Conservation (phyloP, 2,113 vertebrate genomes). For the Archocentrus centrarchus region DNA sequence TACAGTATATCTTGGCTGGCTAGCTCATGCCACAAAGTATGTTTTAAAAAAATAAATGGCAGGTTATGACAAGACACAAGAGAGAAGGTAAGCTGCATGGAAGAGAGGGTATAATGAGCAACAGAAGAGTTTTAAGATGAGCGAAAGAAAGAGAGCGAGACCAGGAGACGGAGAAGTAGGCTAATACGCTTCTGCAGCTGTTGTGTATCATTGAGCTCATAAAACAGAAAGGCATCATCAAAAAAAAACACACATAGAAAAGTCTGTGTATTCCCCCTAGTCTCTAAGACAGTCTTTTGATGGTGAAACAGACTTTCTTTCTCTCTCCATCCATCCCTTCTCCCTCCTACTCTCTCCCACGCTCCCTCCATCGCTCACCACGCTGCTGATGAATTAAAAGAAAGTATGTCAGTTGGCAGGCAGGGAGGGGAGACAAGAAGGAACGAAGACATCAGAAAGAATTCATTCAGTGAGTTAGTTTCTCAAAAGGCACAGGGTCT, state of each 20-base stretch:
- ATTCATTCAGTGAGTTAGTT: slow-evolving; percentile 70
- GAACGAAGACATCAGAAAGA: slow-evolving; percentile 75
- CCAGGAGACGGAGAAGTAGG: slow-evolving; percentile 44
- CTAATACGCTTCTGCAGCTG: slow-evolving; percentile 42
- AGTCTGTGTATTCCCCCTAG: slow-evolving; percentile 64
- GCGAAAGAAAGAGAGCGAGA: background rate
- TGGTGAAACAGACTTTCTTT: slow-evolving; percentile 66
- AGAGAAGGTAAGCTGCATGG: background rate
- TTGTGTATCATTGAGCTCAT: slow-evolving; percentile 59
- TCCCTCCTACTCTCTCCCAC: slow-evolving; percentile 64
- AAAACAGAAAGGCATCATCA: slow-evolving; percentile 68
- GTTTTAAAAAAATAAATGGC: background rate
- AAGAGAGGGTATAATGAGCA: slow-evolving; percentile 15
- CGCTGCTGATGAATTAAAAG: slow-evolving; percentile 70
- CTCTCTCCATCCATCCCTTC: slow-evolving; percentile 56
- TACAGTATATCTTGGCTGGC: background rate
- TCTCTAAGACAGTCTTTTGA: slow-evolving; percentile 70
- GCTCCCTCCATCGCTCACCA: slow-evolving; percentile 57
- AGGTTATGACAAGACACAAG: slow-evolving; percentile 1
- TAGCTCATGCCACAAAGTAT: background rate
- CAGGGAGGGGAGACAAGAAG: slow-evolving; percentile 46
- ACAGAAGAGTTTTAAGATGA: background rate
- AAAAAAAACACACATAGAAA: slow-evolving; percentile 54
- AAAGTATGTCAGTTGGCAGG: slow-evolving; percentile 78
- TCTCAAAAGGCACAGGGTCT: slow-evolving; percentile 23